Base-by-base conservation (phyloP, 2,888 invertebrate species). In the Osmoderma eremita region DNA sequence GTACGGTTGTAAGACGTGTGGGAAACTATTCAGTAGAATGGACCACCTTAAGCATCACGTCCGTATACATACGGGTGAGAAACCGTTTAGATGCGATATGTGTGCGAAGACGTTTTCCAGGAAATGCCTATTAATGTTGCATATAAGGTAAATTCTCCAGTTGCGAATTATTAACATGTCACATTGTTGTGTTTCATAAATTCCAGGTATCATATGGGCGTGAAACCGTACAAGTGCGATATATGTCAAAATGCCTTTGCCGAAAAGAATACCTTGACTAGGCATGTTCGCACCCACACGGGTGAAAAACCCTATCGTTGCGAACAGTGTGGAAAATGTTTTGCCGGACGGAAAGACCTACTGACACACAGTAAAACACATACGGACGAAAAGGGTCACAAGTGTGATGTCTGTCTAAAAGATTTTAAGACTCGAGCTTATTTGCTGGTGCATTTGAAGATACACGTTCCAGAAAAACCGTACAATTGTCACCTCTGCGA, bases 281-380 rank as follows among this genome's bases (percentile, higher is more conserved):
- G 74, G 1, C 77, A 77, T 49, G 75, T 76, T 50, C 54, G 77
- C 4, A 72, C 76, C 0, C 76, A 75, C 36, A 76, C 76, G 36
- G 76, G 76, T 63, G 77, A 77, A 66, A 76, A 76, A 63, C 77
- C 77, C 12, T 77, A 77, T 65, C 70, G 73, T 54, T 77, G 77
- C 51, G 70, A 76, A 49, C 50, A 73, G 12, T 77, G 77, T 61
- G 76, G 74, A 15, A 75, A 76, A 17, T 73, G 71, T 18, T 76
- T 74, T 49, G 70, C 74, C 2, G 74, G 73, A 10, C 75, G 75
- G 12, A 76, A 76, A 45, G 75, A 75, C 64, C 56, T 77, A 17
- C 58, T 76, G 17, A 73, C 76, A 3, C 77, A 77, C 63, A 73
- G 72, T 49, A 76, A 77, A 69, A 77, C 76, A 3, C 77, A 77